A percentile compares a stretch with the other conserved stretches of the same genome.
phyloP scores from a whole-genome alignment of 2,888 invertebrate genomes.

The Dascillus cervinus region DNA sequence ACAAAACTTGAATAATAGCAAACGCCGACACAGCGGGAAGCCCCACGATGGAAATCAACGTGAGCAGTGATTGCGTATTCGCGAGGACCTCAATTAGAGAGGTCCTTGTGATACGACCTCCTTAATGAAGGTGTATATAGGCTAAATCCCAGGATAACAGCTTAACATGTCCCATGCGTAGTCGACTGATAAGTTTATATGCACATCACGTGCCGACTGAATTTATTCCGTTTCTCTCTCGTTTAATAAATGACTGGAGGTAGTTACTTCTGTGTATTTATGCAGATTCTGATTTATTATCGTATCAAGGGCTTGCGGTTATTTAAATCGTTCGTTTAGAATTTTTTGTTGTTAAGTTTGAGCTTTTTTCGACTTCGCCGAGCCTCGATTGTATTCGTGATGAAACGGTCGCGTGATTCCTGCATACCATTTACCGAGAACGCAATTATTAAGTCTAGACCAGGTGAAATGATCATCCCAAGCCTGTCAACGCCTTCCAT shows the following conservation, averaged over 20 bases:
- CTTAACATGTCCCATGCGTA: slow-evolving; percentile 17
- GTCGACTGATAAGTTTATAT: slow-evolving; percentile 17
- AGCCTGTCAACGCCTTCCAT: slow-evolving; percentile 8
- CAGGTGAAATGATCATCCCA: slow-evolving; percentile 6
- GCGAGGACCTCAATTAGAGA: slow-evolving; percentile 21
- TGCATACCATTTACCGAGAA: not conserved
- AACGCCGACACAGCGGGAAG: no score
- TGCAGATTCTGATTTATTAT: no score
- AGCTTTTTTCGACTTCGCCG: no score
- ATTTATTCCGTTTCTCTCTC: slow-evolving; percentile 12
- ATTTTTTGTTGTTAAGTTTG: no score
- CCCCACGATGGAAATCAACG: slow-evolving; percentile 18
- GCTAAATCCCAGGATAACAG: slow-evolving; percentile 17
- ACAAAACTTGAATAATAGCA: no score
- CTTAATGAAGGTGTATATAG: slow-evolving; percentile 22
- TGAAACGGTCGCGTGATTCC: not conserved
- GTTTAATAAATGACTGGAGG: slow-evolving; percentile 13
- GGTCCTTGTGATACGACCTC: slow-evolving; percentile 18
- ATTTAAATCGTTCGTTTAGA: no score
- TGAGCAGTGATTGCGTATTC: slow-evolving; percentile 19
- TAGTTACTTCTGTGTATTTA: no score
- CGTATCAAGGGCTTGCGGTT: no score
- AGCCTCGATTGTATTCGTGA: no score
- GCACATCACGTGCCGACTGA: slow-evolving; percentile 14
- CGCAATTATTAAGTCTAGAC: slow-evolving; percentile 5